Percentiles rank a stretch among this genome's conserved stretches.
phyloP scores from a whole-genome alignment of 2,113 vertebrate species.

The Anoplopoma fimbria region DNA sequence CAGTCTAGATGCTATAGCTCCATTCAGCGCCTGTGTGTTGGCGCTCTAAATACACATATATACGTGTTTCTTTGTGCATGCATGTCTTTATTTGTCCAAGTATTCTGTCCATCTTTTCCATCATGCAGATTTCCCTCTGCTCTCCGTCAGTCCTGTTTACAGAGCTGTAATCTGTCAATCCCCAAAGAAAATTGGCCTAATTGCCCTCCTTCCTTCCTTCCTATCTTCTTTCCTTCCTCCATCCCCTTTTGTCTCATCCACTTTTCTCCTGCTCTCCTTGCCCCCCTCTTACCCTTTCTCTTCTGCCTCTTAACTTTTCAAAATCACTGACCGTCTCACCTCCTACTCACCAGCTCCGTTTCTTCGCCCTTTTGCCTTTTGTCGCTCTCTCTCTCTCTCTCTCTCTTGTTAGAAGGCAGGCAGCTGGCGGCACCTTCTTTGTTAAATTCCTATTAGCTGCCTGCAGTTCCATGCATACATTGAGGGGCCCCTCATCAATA shows the following conservation, averaged over 20 bases:
- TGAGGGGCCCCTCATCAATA: slow-evolving; percentile 19
- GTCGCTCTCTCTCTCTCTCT: neutral
- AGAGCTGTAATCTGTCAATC: slow-evolving; percentile 18
- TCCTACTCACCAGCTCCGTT: neutral
- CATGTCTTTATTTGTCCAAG: neutral
- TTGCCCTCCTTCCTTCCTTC: neutral
- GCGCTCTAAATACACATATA: neutral
- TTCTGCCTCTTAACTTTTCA: neutral
- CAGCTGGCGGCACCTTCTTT: neutral
- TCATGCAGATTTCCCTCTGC: neutral
- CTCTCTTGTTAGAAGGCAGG: slow-evolving; percentile 3
- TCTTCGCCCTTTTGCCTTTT: neutral
- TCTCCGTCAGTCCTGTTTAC: neutral
- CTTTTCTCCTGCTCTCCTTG: neutral
- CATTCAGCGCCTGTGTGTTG: neutral
- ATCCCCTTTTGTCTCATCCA: neutral
- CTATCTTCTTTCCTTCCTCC: no score
- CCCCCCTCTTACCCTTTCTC: neutral
- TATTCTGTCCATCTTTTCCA: neutral
- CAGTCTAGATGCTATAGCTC: neutral
- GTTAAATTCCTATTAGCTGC: slow-evolving; percentile 20
- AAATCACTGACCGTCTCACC: neutral
- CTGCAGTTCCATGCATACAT: neutral
- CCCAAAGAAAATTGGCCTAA: neutral
- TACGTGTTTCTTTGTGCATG: neutral